Base-by-base conservation (phyloP, 2,113 vertebrate genomes). In the Piprites chloris region DNA sequence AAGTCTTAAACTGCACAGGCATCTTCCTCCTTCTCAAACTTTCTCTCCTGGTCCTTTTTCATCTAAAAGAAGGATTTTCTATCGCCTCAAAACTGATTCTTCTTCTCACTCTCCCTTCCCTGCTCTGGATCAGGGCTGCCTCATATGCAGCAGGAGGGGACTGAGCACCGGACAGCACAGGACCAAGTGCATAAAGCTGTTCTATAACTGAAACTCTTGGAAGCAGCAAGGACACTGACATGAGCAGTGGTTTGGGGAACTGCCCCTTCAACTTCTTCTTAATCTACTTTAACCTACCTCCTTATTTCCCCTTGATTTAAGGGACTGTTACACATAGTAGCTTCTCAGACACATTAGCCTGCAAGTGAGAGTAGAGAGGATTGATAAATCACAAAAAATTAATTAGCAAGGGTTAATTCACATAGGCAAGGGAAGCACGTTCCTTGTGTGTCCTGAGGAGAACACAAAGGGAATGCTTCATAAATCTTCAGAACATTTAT, bases 361-460 rank as follows among this genome's bases (percentile, higher is more conserved):
- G 72, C 44, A 42, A 89, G 92, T 0, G 0, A 94, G 44, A 62
- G 53, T 50, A 85, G 32, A 59, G 49, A 87, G 59, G 58, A 93
- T 13, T 71, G 89, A 94, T 97, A 97, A 97, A 97, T 97, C 95
- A 95, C 77, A 89, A 90, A 84, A 80, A 86, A 87, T 78, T 58
- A 66, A 94, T 96, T 93, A 71, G 82, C 11, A 1, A 74, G 50
- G 59, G 87, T 85, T 93, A 95, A 93, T 90, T 96, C 95, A 94
- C 85, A 44, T 6, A n/a, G n/a, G 78, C 2, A 11, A 30, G 52
- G 49, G 61, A 69, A 83, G 82, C 46, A 69, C 0, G 1, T 62
- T 89, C 47, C 56, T 33, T 16, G 24, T 19, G 47, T 28, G 55
- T 91, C 85, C 82, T 16, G 12, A 89, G 68, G 58, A 93, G 46